These are phyloP conservation scores for Piaya cayana DNA, from an alignment of 2,113 vertebrate genomes.

Conservation along the genomic window DNA sequence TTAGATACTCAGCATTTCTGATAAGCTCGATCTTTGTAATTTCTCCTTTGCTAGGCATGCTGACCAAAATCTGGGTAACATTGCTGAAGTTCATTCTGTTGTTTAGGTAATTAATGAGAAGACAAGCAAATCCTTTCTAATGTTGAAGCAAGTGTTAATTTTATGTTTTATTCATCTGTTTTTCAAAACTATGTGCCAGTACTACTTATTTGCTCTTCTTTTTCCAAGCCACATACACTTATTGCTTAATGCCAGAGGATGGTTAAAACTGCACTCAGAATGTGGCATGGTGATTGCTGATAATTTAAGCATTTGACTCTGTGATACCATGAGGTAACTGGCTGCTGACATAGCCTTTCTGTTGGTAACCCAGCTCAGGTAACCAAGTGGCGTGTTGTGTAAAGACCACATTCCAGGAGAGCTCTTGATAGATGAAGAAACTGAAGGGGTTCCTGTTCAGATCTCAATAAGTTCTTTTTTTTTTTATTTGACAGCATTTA, in stretches of 20 bases:
- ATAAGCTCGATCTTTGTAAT: background rate
- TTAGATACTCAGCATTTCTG: background rate
- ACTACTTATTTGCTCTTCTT: background rate
- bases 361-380: background rate
- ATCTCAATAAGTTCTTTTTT: background rate
- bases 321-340: background rate
- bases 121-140: background rate
- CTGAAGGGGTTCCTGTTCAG: background rate
- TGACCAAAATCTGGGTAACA: background rate
- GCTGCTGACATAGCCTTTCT: background rate
- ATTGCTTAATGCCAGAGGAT: background rate
- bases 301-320: background rate
- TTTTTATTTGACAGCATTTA: background rate
- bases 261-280: background rate
- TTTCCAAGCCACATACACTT: background rate
- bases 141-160: background rate
- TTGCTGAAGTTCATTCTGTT: background rate
- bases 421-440: background rate
- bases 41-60: background rate
- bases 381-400: background rate
- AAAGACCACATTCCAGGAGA: background rate
- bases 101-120: background rate
- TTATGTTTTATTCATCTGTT: background rate
- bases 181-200: background rate
- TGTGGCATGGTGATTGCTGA: accelerated